Conservation (phyloP, 2,113 vertebrate species). For the Lanius collurio region DNA sequence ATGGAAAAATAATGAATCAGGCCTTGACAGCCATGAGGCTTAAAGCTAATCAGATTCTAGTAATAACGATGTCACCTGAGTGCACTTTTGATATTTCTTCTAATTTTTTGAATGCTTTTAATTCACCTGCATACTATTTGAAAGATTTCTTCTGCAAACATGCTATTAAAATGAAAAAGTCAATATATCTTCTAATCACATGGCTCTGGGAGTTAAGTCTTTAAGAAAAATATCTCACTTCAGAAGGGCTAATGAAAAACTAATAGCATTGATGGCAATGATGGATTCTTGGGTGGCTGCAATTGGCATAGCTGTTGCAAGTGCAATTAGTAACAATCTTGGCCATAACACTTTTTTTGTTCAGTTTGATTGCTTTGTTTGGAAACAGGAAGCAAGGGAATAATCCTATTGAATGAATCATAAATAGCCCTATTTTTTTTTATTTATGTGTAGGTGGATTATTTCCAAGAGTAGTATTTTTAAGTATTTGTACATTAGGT, state of each 20-base stretch:
- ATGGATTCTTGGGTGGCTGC: slow-evolving; percentile 18
- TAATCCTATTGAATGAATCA: slow-evolving; percentile 13
- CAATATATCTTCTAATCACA: neutral
- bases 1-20: neutral
- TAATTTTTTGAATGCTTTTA: neutral
- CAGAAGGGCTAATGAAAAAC: neutral
- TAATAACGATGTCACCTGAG: neutral
- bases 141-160: neutral
- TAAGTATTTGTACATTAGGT: neutral
- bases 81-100: neutral
- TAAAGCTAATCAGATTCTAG: neutral
- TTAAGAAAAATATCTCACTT: neutral
- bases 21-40: neutral
- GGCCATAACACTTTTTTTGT: slow-evolving; percentile 16
- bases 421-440: neutral
- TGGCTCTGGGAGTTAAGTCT: neutral
- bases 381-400: slow-evolving; percentile 40
- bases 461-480: neutral
- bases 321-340: neutral
- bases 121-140: neutral
- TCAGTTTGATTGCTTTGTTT: neutral
- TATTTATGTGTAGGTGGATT: neutral
- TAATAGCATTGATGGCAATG: neutral
- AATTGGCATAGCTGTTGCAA: neutral
- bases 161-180: neutral